phyloP scores from a whole-genome alignment of 1,140 invertebrate species.

The Conopomorpha cramerella region DNA sequence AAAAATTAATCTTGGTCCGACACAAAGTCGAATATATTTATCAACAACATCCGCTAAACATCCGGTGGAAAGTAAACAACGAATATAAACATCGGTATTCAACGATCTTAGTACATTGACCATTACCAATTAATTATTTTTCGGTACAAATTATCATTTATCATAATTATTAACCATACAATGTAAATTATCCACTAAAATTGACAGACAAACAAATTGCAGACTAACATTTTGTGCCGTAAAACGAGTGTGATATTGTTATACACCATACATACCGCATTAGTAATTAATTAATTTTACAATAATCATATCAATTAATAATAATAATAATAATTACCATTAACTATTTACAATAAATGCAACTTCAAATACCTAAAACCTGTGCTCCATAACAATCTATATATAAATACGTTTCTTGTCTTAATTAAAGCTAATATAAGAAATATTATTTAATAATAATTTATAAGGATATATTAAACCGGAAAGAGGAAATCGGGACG shows the following conservation, averaged over 20 bases:
- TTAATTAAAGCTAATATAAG: constrained; percentile 49
- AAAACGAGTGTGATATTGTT: constrained; percentile 52
- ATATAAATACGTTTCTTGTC: constrained; percentile 46
- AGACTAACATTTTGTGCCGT: constrained; percentile 54
- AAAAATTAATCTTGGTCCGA: constrained; percentile 36
- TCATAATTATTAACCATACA: constrained; percentile 14
- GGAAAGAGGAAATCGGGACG: constrained; percentile 54
- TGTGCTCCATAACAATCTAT: constrained; percentile 54
- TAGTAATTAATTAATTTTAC: no score
- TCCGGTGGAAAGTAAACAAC: no score
- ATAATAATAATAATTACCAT: constrained; percentile 19
- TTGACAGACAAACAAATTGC: constrained; percentile 51
- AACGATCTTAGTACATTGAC: no score
- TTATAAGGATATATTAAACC: constrained; percentile 23
- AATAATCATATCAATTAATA: constrained; percentile 23
- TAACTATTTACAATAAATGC: constrained; percentile 56
- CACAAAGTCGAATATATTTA: constrained; percentile 7
- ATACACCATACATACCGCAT: constrained; percentile 42
- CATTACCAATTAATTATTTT: no score
- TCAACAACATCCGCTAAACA: background rate
- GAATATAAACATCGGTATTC: no score
- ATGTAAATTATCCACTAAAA: constrained; percentile 47
- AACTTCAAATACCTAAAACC: constrained; percentile 52
- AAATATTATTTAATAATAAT: no score
- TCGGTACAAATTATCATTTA: constrained; percentile 30